A percentile compares a stretch with the other conserved stretches of the same genome.
These are phyloP conservation scores for Habroteleia sp. DNA, from an alignment of 2,888 invertebrate genomes.

Conservation along the genomic window DNA sequence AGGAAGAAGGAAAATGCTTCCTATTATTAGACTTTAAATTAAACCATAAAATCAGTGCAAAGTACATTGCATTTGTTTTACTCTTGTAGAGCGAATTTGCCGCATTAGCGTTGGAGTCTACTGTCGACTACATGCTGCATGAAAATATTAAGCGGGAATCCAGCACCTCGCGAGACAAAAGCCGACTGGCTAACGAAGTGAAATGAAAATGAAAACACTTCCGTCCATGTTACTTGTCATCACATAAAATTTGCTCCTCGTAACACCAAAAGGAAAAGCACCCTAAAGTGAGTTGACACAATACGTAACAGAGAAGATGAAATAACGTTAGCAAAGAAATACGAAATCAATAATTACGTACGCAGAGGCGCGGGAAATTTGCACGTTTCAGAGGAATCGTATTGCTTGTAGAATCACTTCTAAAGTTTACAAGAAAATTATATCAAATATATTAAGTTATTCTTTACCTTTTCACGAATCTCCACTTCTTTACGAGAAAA, in stretches of 20 bases:
- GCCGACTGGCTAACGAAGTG: conserved; percentile 59
- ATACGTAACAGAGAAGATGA: conserved; percentile 19
- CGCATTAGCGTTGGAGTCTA: conserved; percentile 52
- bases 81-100: conserved; percentile 44
- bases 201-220: conserved; percentile 63
- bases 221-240: conserved; percentile 59
- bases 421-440: too few species aligned
- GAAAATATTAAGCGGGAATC: conserved; percentile 59
- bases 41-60: conserved; percentile 47
- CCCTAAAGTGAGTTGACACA: conserved; percentile 37
- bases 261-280: conserved; percentile 29
- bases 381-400: too few species aligned
- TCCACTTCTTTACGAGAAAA: too few species aligned
- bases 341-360: conserved; percentile 33
- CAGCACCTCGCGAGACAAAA: conserved; percentile 58
- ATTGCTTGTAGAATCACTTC: too few species aligned
- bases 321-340: conserved; percentile 14
- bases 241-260: conserved; percentile 35
- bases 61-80: conserved; percentile 43
- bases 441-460: too few species aligned
- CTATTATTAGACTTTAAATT: conserved; percentile 16
- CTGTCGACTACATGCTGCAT: conserved; percentile 48
- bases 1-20: too few species aligned
- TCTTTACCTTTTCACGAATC: too few species aligned
- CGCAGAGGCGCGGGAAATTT: background rate